These are phyloP conservation scores for Drosophila limbata DNA, from an alignment of 2,888 invertebrate species.

Conservation along the genomic window DNA sequence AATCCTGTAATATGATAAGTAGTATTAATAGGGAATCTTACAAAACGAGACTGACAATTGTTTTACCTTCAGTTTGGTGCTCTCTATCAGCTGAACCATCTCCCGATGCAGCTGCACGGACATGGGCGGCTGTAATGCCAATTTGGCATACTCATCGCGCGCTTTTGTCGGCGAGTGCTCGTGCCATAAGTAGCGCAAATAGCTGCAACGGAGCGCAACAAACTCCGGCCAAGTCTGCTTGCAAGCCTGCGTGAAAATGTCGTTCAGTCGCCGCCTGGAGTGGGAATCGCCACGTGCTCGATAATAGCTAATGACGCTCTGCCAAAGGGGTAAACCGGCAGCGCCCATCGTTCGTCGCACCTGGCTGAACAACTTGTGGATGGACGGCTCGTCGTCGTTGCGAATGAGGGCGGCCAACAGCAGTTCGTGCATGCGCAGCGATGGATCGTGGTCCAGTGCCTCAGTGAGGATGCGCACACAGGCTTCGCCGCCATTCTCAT, in stretches of 20 bases:
- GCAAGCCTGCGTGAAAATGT: slow-evolving; percentile 77
- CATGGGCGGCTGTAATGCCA: slow-evolving; percentile 88
- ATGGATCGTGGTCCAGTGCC: slow-evolving; percentile 85
- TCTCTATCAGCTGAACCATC: slow-evolving; percentile 86
- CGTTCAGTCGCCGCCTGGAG: slow-evolving; percentile 64
- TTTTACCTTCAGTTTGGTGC: slow-evolving; percentile 46
- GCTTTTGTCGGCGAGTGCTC: slow-evolving; percentile 86
- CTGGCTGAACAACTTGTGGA: slow-evolving; percentile 84
- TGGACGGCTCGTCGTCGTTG: slow-evolving; percentile 84
- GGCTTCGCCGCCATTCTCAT: slow-evolving; percentile 51
- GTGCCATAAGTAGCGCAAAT: slow-evolving; percentile 68
- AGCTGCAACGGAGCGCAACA: slow-evolving; percentile 74
- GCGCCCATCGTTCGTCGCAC: slow-evolving; percentile 79
- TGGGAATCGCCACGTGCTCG: slow-evolving; percentile 68
- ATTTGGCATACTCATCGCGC: slow-evolving; percentile 87
- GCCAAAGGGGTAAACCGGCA: slow-evolving; percentile 75
- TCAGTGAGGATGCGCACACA: slow-evolving; percentile 79
- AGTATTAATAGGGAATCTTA: neutral
- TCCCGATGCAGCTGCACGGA: slow-evolving; percentile 87
- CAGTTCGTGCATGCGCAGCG: slow-evolving; percentile 85
- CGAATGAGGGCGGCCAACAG: slow-evolving; percentile 86
- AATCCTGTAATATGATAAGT: slow-evolving; percentile 54
- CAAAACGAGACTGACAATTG: slow-evolving; percentile 83
- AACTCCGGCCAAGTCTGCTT: slow-evolving; percentile 71
- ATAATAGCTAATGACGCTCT: slow-evolving; percentile 77